Percentiles rank a stretch among this genome's conserved stretches.
Conservation (phyloP, 2,888 invertebrate genomes). For the Cordilura impudica region DNA sequence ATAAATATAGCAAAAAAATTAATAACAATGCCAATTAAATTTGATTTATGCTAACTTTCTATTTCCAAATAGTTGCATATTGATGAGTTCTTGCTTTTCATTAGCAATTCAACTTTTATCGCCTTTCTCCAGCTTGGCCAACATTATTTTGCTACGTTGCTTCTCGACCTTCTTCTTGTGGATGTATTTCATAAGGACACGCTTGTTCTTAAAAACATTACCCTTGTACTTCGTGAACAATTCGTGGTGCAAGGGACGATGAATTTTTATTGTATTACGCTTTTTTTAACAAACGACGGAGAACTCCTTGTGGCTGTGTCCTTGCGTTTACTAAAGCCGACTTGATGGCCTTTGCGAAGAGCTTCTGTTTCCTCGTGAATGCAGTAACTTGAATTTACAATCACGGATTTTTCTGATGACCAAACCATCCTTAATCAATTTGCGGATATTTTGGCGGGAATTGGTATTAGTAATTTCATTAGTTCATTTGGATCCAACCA, state of each 20-base stretch:
- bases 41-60: conserved; percentile 79
- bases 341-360: conserved; percentile 98
- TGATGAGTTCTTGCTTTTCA: conserved; percentile 94
- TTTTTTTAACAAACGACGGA: conserved; percentile 97
- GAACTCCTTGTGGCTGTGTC: conserved; percentile 99
- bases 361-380: conserved; percentile 99
- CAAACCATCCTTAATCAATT: conserved; percentile 99
- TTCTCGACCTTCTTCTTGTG: conserved; percentile 99
- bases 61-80: conserved; percentile 93
- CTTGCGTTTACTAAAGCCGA: conserved; percentile 99
- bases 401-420: conserved; percentile 99
- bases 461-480: conserved; percentile 99
- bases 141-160: conserved; percentile 96
- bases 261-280: conserved; percentile 98
- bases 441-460: conserved; percentile 98
- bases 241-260: conserved; percentile 98
- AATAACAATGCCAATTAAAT: too few relatives aligned
- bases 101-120: conserved; percentile 96
- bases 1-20: too few relatives aligned
- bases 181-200: conserved; percentile 99
- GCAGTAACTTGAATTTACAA: conserved; percentile 98
- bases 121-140: conserved; percentile 98
- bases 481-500: conserved; percentile 99
- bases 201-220: conserved; percentile 99
- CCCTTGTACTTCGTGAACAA: conserved; percentile 99